These are phyloP conservation scores for Colius striatus DNA, from an alignment of 2,113 vertebrate species.

Conservation along the genomic window DNA sequence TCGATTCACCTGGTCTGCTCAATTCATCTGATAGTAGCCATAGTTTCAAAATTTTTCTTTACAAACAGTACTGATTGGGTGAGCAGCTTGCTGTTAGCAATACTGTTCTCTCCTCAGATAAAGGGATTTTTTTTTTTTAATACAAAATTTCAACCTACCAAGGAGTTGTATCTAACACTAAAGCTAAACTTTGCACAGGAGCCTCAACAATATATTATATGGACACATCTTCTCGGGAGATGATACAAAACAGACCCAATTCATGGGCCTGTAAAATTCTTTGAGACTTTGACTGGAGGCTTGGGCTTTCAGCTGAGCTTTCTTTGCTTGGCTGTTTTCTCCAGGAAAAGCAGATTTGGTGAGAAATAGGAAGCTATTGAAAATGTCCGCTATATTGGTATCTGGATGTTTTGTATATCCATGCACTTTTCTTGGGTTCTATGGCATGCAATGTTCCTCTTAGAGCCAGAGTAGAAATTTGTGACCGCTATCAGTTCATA, in stretches of 20 bases:
- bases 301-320: background rate
- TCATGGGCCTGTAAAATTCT: background rate
- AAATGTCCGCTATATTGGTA: background rate
- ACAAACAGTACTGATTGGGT: background rate
- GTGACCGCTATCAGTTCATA: fast-evolving
- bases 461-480: background rate
- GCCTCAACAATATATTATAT: fast-evolving
- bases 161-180: background rate
- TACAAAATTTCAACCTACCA: background rate
- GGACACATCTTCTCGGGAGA: background rate
- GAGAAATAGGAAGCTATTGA: background rate
- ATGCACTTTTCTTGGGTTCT: background rate
- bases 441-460: fast-evolving
- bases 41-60: background rate
- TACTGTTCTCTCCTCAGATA: background rate
- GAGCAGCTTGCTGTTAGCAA: background rate
- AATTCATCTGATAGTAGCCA: background rate
- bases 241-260: background rate
- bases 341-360: background rate
- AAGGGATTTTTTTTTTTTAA: background rate
- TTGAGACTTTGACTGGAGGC: background rate
- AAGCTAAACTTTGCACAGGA: background rate
- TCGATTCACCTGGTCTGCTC: background rate
- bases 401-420: background rate
- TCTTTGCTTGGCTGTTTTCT: background rate